Evolutionary conservation across 2,888 invertebrate genomes (phyloP), one percentile per base, ranked within the genome.

Genomic region (Scelioninae gen. 2): DNA sequence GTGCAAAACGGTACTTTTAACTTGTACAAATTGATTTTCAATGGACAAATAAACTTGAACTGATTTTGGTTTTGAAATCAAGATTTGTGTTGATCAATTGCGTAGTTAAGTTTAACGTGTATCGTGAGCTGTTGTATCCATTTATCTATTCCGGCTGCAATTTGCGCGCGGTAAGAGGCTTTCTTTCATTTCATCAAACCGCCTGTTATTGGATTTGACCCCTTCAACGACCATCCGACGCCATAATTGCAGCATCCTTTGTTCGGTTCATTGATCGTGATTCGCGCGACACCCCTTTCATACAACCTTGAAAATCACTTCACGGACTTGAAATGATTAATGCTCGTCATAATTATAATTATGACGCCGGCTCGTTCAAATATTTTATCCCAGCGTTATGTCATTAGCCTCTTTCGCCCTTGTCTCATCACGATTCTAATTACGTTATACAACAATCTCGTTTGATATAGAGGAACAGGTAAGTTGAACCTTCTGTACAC

Each of bases 1-100:
- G 71, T 39, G 64, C 71, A 64, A 58, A 71, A 58, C 58, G 58
- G 71, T 71, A 71, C 71, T 71, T 71, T 64, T 52, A 58, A 58
- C 58, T 50, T 64, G 71, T 71, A 52, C 52, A 58, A 64, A 58
- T 71, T 71, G 45, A 71, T 58, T 64, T 71, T 52, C 64, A 19
- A 64, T 64, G 37, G 35, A 57, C 71, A 64, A 71, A 71, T 71
- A 64, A 64, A 64, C 64, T 64, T 58, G 45, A 71, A 71, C 52
- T 64, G 35, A 71, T 64, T 68, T 68, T 64, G 71, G 35, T 45
- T 46, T 64, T 58, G 28, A 45, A 63, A 57, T 48, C 22, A 50
- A 70, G 37, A 61, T 16, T 39, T 69, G 69, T 69, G 46, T 61
- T 69, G 33, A 10, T 61, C 69, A 55, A 55, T 61, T 61, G 11